phyloP scores from a whole-genome alignment of 2,888 invertebrate species.

The Baccha elongata region DNA sequence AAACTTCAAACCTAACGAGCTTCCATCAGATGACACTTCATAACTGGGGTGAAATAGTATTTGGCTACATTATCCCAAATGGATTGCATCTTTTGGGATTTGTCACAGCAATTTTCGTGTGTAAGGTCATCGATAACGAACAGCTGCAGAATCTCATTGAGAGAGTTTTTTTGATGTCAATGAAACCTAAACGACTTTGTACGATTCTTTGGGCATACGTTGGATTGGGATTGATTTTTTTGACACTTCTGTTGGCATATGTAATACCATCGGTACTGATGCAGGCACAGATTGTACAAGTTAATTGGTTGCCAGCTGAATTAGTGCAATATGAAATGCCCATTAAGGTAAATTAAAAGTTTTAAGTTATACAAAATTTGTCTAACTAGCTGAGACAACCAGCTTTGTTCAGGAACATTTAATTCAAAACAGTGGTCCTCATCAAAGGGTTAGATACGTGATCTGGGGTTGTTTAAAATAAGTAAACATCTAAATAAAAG shows the following conservation, averaged over 20 bases:
- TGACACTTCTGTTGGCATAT: slow-evolving; percentile 86
- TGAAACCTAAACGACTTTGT: slow-evolving; percentile 87
- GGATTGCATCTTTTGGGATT: slow-evolving; percentile 88
- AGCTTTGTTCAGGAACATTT: no score
- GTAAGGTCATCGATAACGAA: slow-evolving; percentile 90
- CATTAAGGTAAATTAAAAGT: slow-evolving; percentile 55
- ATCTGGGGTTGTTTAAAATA: no score
- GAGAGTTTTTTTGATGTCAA: slow-evolving; percentile 89
- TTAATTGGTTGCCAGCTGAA: slow-evolving; percentile 75
- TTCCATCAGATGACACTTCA: slow-evolving; percentile 74
- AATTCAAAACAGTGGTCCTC: no score
- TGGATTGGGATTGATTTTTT: slow-evolving; percentile 87
- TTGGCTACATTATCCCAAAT: slow-evolving; percentile 89
- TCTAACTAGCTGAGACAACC: no score
- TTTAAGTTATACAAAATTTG: no score
- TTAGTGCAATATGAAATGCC: slow-evolving; percentile 76
- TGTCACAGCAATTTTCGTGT: slow-evolving; percentile 88
- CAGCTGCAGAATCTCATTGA: slow-evolving; percentile 93
- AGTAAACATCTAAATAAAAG: no score
- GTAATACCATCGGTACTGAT: slow-evolving; percentile 83
- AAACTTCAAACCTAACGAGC: slow-evolving; percentile 23
- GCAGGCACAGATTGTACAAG: slow-evolving; percentile 76
- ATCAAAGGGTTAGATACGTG: no score
- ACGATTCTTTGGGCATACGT: slow-evolving; percentile 89
- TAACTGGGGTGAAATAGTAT: slow-evolving; percentile 87